Evolutionary conservation across 2,113 vertebrate species (phyloP).

Genomic region (Lepus americanus): DNA sequence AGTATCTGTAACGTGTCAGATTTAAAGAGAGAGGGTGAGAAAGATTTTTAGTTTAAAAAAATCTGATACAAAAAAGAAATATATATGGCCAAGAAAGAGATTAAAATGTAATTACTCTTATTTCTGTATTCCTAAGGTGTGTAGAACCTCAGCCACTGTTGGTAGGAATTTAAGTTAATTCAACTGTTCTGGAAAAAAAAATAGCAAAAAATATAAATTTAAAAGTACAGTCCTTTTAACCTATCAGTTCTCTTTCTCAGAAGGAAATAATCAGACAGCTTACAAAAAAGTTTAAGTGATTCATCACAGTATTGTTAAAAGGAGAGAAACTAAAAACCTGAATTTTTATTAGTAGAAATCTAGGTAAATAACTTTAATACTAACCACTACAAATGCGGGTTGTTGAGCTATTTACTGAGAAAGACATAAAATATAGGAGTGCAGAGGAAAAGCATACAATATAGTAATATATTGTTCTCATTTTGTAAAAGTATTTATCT

Average conservation of each 20-base stretch:
- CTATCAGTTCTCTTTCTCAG: not conserved
- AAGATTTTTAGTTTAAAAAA: not conserved
- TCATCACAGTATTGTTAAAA: not conserved
- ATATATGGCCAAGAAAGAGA: not conserved
- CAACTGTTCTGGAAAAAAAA: conserved; percentile 37
- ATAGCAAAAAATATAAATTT: conserved; percentile 10
- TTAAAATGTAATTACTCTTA: not conserved
- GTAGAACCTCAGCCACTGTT: not conserved
- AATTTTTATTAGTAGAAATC: conserved; percentile 36
- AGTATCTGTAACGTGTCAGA: conserved; percentile 2
- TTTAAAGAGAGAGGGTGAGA: not conserved
- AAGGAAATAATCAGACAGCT: conserved; percentile 36
- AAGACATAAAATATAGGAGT: not conserved
- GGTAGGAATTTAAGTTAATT: conserved; percentile 33
- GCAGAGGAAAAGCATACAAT: not conserved
- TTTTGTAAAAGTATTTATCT: conserved; percentile 26
- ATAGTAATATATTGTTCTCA: not conserved
- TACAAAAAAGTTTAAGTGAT: not conserved
- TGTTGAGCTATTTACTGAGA: not conserved
- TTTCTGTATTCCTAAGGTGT: not conserved
- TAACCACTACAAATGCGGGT: not conserved
- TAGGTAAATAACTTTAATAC: conserved; percentile 11
- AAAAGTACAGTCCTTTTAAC: not conserved
- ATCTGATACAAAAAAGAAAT: conserved; percentile 7
- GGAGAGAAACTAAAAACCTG: not conserved